These are phyloP conservation scores for Ceuthmochares aereus DNA, from an alignment of 2,113 vertebrate species.

Conservation along the genomic window DNA sequence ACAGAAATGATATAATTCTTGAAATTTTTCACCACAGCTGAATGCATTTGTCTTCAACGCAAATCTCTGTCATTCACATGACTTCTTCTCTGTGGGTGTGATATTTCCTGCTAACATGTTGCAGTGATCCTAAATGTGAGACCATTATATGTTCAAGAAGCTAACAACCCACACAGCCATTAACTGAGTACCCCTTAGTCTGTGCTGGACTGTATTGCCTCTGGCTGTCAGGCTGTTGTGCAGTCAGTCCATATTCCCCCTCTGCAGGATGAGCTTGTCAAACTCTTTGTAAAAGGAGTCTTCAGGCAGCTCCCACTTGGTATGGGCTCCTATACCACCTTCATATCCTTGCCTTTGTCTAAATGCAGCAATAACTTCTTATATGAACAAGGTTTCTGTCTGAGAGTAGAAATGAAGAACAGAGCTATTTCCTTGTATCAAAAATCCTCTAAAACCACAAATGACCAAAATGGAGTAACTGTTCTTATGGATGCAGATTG, in stretches of 20 bases:
- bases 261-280: neutral
- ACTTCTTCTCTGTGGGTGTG: neutral
- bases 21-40: neutral
- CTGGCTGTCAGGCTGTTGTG: neutral
- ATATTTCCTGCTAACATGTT: neutral
- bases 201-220: neutral
- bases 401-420: neutral
- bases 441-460: neutral
- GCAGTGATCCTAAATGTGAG: neutral
- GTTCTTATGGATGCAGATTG: neutral
- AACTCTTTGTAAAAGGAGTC: neutral
- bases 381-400: fast-evolving
- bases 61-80: neutral
- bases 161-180: neutral
- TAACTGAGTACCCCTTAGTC: too few species aligned
- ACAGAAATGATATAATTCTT: neutral
- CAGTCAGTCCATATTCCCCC: neutral
- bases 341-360: neutral
- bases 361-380: neutral
- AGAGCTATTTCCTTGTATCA: neutral
- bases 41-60: neutral
- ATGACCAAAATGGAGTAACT: neutral
- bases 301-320: neutral
- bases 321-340: fast-evolving
- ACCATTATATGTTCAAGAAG: too few species aligned